These are phyloP conservation scores for Ammospiza maritima DNA, from an alignment of 2,797 vertebrate genomes.

Conservation along the genomic window DNA sequence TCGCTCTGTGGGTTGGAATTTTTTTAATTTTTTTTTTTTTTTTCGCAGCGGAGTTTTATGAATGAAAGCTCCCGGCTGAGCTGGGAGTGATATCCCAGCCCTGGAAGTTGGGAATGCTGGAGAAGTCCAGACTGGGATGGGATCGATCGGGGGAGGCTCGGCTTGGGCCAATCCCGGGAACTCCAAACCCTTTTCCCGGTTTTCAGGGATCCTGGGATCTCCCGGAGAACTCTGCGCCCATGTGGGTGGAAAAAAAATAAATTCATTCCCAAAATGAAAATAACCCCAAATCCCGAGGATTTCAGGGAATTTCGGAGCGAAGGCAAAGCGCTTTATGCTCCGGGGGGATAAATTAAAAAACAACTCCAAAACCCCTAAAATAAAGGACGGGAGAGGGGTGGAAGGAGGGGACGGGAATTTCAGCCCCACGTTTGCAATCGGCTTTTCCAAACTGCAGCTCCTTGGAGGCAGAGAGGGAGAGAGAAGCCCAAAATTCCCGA, in stretches of 20 bases:
- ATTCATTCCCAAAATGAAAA: not conserved
- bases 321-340: too few species aligned
- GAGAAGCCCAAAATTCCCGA: not conserved
- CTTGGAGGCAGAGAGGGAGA: not conserved
- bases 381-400: not conserved
- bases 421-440: not conserved
- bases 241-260: not conserved
- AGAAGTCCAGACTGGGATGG: not conserved
- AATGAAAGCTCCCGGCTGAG: not conserved
- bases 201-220: not conserved
- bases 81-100: not conserved
- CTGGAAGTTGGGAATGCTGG: not conserved
- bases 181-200: too few species aligned
- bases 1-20: not conserved
- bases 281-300: not conserved
- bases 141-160: not conserved
- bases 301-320: not conserved
- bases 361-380: not conserved
- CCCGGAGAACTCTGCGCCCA: not conserved
- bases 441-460: not conserved
- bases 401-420: not conserved
- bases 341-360: not conserved
- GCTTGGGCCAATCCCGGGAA: too few species aligned
- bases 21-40: not conserved
- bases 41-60: not conserved